Conservation (phyloP, 1,140 invertebrate species). For the Eupeodes corollae region DNA sequence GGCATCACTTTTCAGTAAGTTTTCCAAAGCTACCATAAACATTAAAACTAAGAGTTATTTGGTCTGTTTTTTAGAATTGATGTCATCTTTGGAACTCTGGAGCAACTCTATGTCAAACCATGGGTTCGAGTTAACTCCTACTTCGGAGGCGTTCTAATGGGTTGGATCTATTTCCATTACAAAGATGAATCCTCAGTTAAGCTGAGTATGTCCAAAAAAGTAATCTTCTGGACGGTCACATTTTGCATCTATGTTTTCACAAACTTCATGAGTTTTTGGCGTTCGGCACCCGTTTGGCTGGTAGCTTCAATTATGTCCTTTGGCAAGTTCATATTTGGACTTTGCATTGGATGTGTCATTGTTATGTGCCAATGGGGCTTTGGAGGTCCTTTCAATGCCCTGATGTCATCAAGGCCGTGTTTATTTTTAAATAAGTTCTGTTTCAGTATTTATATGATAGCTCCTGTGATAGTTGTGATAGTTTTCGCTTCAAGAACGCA, state of each 20-base stretch:
- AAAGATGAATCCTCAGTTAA: constrained; percentile 3
- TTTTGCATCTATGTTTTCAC: constrained; percentile 12
- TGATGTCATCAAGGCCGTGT: constrained; percentile 7
- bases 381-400: constrained; percentile 8
- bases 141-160: constrained; percentile 8
- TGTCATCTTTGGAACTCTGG: constrained; percentile 8
- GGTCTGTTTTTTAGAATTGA: constrained; percentile 6
- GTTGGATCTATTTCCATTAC: constrained; percentile 8
- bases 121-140: constrained; percentile 13
- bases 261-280: constrained; percentile 16
- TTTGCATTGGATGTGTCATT: constrained; percentile 18
- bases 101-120: constrained; percentile 13
- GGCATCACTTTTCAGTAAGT: constrained; percentile 17
- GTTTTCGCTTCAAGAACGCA: constrained; percentile 10
- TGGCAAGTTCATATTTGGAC: constrained; percentile 24
- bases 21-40: too few species aligned
- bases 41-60: too few species aligned
- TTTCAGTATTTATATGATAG: constrained; percentile 14
- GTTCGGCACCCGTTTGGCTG: constrained; percentile 11
- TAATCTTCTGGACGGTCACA: constrained; percentile 17
- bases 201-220: not conserved
- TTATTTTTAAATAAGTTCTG: constrained; percentile 12
- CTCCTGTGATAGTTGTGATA: constrained; percentile 8
- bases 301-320: constrained; percentile 15
- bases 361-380: constrained; percentile 9